These are phyloP conservation scores for Poecile atricapillus DNA, from an alignment of 2,113 vertebrate species.

Conservation along the genomic window DNA sequence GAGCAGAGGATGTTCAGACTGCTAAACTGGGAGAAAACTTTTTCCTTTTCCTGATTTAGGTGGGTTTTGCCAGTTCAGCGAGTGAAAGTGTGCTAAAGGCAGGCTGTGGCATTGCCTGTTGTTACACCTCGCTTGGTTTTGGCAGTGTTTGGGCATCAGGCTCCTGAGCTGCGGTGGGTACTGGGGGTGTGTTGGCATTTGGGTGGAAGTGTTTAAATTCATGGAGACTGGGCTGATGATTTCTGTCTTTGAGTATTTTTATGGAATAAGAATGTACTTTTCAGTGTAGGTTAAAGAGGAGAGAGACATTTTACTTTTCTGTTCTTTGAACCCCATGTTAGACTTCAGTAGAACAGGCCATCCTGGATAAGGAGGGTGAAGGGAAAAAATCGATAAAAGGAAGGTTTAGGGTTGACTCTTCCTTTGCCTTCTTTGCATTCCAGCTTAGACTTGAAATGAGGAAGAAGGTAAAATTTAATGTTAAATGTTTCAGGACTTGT, in stretches of 20 bases:
- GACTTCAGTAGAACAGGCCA: neutral
- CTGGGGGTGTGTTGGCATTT: neutral
- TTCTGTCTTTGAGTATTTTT: neutral
- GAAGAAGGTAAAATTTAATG: neutral
- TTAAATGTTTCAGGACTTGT: neutral
- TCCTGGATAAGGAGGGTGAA: neutral
- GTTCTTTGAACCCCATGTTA: neutral
- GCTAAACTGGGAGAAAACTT: neutral
- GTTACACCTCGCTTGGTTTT: neutral
- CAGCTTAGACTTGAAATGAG: neutral
- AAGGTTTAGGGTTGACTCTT: neutral
- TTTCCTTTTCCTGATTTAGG: neutral
- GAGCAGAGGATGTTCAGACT: neutral
- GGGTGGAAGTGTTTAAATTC: neutral
- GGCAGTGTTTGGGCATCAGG: neutral
- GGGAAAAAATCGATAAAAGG: neutral
- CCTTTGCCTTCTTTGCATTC: neutral
- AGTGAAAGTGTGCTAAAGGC: neutral
- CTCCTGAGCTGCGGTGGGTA: neutral
- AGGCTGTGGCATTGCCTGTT: neutral
- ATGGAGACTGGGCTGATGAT: neutral
- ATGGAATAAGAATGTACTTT: neutral
- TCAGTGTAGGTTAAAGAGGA: neutral
- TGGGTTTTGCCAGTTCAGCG: fast-evolving
- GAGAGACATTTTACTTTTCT: neutral